These are phyloP conservation scores for Uloborus diversus DNA, from an alignment of 1,140 invertebrate genomes.

Conservation along the genomic window DNA sequence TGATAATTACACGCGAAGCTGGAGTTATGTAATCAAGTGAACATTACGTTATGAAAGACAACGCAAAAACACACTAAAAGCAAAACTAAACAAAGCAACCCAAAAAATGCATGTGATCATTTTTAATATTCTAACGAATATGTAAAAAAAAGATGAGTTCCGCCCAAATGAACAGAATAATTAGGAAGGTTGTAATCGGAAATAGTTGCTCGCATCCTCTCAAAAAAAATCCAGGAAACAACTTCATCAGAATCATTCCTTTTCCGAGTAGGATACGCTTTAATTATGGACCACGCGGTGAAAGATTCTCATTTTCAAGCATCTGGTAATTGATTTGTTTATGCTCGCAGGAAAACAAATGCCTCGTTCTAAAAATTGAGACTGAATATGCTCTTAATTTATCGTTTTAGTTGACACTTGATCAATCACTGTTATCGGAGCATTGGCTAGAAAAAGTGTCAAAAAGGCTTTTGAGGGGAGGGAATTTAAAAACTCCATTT, in stretches of 20 bases:
- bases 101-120: conserved; percentile 14
- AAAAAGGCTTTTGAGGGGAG: neutral
- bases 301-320: neutral
- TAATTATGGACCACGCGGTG: neutral
- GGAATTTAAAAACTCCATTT: neutral
- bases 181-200: conserved; percentile 24
- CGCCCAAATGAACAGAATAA: conserved; percentile 15
- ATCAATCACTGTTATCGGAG: conserved; percentile 7
- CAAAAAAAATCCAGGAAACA: neutral
- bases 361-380: neutral
- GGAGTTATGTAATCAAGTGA: conserved; percentile 7
- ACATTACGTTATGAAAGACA: neutral
- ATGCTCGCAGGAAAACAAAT: conserved; percentile 1
- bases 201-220: neutral
- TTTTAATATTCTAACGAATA: neutral
- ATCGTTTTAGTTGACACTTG: neutral
- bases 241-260: conserved; percentile 9
- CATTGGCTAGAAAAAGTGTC: conserved; percentile 9
- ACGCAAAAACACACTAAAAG: neutral
- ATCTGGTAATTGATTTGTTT: conserved; percentile 28
- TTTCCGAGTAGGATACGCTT: neutral
- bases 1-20: conserved; percentile 13
- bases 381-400: conserved; percentile 1
- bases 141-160: neutral
- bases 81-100: neutral